phyloP scores from a whole-genome alignment of 2,113 vertebrate genomes.

The Malurus cyaneus region DNA sequence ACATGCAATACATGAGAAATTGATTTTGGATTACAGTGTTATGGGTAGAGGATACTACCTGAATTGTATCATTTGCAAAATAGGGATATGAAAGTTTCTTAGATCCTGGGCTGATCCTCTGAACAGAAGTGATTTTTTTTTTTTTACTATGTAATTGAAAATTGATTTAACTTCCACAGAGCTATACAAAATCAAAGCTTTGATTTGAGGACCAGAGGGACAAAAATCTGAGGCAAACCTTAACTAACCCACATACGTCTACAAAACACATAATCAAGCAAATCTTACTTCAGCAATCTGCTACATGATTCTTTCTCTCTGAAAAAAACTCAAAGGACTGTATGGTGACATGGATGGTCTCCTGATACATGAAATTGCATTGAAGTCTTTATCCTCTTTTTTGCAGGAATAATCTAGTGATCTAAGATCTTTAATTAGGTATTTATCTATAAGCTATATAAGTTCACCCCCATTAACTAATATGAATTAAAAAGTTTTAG shows the following conservation, averaged over 20 bases:
- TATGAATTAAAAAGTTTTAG: slow-evolving; percentile 38
- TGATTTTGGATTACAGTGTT: not conserved
- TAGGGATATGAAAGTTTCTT: not conserved
- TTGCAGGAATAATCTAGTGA: not conserved
- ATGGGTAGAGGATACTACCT: not conserved
- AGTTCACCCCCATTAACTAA: slow-evolving; percentile 49
- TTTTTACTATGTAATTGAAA: not conserved
- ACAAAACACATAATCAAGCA: not conserved
- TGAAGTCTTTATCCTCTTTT: not conserved
- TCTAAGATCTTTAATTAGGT: slow-evolving; percentile 43
- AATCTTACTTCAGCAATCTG: not conserved
- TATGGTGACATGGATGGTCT: not conserved
- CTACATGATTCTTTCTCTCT: not conserved
- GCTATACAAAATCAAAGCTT: not conserved
- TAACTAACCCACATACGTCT: not conserved
- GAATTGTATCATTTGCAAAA: not conserved
- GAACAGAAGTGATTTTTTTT: not conserved
- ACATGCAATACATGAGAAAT: not conserved
- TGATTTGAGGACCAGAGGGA: not conserved
- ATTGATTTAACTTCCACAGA: not conserved
- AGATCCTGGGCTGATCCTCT: not conserved
- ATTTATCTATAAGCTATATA: slow-evolving; percentile 43
- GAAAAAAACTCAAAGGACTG: not conserved
- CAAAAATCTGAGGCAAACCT: not conserved
- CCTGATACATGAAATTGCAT: not conserved